These are phyloP conservation scores for Xiphophorus birchmanni DNA, from an alignment of 2,797 vertebrate species.

Conservation along the genomic window DNA sequence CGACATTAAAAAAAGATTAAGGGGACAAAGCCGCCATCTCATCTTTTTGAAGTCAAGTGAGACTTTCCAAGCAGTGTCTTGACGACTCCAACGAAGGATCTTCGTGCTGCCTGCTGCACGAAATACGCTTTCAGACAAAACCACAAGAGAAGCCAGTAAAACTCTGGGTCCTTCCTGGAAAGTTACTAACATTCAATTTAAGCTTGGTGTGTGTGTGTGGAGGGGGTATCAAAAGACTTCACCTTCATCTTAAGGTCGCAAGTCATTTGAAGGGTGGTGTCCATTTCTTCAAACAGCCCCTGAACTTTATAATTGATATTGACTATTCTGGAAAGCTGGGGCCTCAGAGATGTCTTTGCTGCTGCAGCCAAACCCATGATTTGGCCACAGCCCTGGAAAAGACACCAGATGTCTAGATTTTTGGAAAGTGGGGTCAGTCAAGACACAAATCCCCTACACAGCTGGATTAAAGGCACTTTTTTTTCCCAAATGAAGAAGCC, in stretches of 20 bases:
- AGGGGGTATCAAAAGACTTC: neutral
- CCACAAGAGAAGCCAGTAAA: neutral
- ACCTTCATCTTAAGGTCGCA: neutral
- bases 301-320: conserved; percentile 2
- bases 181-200: neutral
- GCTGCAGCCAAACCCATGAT: neutral
- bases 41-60: neutral
- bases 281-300: neutral
- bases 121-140: neutral
- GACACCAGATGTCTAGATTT: neutral
- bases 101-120: neutral
- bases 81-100: neutral
- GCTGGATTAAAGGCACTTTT: neutral
- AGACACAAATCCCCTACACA: neutral
- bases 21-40: neutral
- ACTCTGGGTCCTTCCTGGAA: neutral
- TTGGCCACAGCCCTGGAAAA: neutral
- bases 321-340: neutral
- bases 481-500: neutral
- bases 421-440: neutral
- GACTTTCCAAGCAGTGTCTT: neutral
- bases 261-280: neutral
- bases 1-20: no score
- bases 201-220: neutral
- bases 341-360: neutral